Evolutionary conservation across 1,140 invertebrate genomes (phyloP).

Genomic region (Coelopa frigida): DNA sequence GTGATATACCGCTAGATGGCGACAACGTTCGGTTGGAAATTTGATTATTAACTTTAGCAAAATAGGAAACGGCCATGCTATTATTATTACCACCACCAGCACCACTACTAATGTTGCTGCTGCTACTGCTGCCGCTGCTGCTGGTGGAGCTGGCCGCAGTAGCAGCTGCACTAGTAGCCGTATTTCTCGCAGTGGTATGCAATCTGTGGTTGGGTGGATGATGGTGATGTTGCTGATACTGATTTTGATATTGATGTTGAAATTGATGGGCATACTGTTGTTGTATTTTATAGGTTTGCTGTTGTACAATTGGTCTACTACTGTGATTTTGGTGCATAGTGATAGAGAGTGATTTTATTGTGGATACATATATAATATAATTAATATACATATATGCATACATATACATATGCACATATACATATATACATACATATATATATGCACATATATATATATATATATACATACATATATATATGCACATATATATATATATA

Average conservation of each 20-base stretch:
- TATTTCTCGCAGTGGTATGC: neutral
- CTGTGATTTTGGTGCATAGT: conserved; percentile 4
- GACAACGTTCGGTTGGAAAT: conserved; percentile 47
- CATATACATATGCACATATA: neutral
- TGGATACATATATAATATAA: no score
- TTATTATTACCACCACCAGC: conserved; percentile 4
- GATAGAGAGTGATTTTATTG: conserved; percentile 5
- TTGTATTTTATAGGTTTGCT: conserved; percentile 4
- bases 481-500: no score
- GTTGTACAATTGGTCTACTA: conserved; percentile 19
- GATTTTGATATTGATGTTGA: conserved; percentile 9
- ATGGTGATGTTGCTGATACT: conserved; percentile 13
- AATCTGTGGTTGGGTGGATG: conserved; percentile 5
- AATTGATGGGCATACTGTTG: conserved; percentile 1
- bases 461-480: no score
- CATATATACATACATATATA: neutral
- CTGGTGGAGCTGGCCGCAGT: conserved; percentile 5
- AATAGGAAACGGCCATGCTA: neutral
- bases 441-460: no score
- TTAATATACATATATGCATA: neutral
- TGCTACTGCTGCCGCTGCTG: conserved; percentile 9
- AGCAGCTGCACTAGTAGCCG: neutral
- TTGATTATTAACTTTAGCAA: conserved; percentile 7
- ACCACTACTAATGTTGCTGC: neutral
- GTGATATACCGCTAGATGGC: conserved; percentile 57